Evolutionary conservation across 2,888 invertebrate species (phyloP).

Genomic region (Torymus tubicola): DNA sequence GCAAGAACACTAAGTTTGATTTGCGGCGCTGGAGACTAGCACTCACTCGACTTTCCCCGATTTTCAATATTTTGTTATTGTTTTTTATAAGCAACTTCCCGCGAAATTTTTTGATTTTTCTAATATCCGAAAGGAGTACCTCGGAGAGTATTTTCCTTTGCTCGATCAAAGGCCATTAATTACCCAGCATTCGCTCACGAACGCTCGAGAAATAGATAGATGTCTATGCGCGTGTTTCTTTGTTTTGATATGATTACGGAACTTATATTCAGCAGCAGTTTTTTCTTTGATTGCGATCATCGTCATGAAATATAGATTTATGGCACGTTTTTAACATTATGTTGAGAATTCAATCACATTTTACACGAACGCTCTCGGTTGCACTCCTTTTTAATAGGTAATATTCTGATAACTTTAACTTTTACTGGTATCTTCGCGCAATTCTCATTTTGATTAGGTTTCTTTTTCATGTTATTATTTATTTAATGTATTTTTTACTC

Average conservation of each 20-base stretch:
- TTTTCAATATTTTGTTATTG: slow-evolving; percentile 4
- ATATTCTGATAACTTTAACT: slow-evolving; percentile 14
- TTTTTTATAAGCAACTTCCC: not conserved
- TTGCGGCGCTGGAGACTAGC: slow-evolving; percentile 68
- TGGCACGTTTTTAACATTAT: slow-evolving; percentile 55
- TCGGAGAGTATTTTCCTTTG: slow-evolving; percentile 19
- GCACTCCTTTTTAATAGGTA: slow-evolving; percentile 28
- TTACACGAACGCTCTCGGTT: slow-evolving; percentile 14
- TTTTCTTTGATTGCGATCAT: slow-evolving; percentile 20
- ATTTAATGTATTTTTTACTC: slow-evolving; percentile 35
- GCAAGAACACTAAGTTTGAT: slow-evolving; percentile 43
- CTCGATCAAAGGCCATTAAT: slow-evolving; percentile 46
- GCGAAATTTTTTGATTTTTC: slow-evolving; percentile 17
- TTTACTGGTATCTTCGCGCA: slow-evolving; percentile 5
- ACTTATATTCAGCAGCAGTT: slow-evolving; percentile 47
- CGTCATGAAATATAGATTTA: slow-evolving; percentile 43
- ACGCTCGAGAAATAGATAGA: slow-evolving; percentile 33
- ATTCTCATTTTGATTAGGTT: slow-evolving; percentile 37
- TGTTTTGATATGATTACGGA: slow-evolving; percentile 56
- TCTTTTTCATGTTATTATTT: slow-evolving; percentile 5
- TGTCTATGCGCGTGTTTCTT: slow-evolving; percentile 25
- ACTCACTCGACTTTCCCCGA: slow-evolving; percentile 32
- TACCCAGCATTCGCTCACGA: slow-evolving; percentile 23
- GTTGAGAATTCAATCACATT: slow-evolving; percentile 45
- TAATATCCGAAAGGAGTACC: slow-evolving; percentile 20